These are phyloP conservation scores for Agrilus cyanescens DNA, from an alignment of 2,888 invertebrate species.

Conservation along the genomic window DNA sequence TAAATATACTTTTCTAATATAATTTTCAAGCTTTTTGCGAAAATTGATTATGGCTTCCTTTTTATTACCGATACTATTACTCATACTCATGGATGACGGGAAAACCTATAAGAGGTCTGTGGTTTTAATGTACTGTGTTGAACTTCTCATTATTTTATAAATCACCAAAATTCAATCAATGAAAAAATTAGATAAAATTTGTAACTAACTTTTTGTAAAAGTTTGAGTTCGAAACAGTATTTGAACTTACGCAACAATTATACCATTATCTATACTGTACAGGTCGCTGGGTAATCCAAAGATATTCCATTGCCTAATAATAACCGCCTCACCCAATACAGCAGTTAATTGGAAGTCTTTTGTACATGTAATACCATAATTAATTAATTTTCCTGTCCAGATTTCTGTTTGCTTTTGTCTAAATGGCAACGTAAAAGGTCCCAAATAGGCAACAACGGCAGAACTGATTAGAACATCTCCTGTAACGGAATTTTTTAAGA, in stretches of 20 bases:
- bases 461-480: slow-evolving; percentile 85
- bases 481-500: slow-evolving; percentile 19
- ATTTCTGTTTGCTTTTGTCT: slow-evolving; percentile 53
- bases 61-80: too few relatives aligned
- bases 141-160: too few relatives aligned
- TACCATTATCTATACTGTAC: slow-evolving; percentile 85
- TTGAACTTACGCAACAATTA: slow-evolving; percentile 66
- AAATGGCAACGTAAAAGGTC: slow-evolving; percentile 72
- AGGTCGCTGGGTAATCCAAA: slow-evolving; percentile 78
- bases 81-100: too few relatives aligned
- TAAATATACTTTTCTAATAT: too few relatives aligned
- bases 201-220: too few relatives aligned
- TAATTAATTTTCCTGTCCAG: slow-evolving; percentile 63
- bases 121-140: too few relatives aligned
- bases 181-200: too few relatives aligned
- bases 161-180: too few relatives aligned
- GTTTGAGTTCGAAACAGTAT: not conserved
- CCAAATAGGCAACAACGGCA: slow-evolving; percentile 83
- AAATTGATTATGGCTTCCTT: too few relatives aligned
- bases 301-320: slow-evolving; percentile 84
- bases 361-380: slow-evolving; percentile 64
- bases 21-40: too few relatives aligned
- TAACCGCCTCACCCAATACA: slow-evolving; percentile 76
- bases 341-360: slow-evolving; percentile 64
- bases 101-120: too few relatives aligned